These are phyloP conservation scores for Acipenser transmontanus DNA, from an alignment of 2,797 vertebrate genomes.

Conservation along the genomic window DNA sequence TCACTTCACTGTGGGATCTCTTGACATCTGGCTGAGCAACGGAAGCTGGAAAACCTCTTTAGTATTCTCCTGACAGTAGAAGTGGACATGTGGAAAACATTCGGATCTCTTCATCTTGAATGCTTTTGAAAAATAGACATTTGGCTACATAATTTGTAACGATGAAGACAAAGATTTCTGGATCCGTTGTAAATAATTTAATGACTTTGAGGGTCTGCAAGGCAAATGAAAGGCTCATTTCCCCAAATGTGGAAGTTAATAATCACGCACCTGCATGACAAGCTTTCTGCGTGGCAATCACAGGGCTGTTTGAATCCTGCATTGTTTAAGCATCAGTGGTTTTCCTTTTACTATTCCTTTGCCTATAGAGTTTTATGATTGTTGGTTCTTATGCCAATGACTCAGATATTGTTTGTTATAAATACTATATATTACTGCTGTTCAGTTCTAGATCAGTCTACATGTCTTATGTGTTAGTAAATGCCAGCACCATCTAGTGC, in stretches of 20 bases:
- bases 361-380: too few relatives aligned
- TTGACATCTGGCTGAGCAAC: slow-evolving; percentile 82
- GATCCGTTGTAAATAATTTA: slow-evolving; percentile 54
- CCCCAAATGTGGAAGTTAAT: slow-evolving; percentile 32
- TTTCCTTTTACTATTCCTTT: too few relatives aligned
- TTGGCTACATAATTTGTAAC: slow-evolving; percentile 61
- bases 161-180: slow-evolving; percentile 61
- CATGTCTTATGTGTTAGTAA: too few relatives aligned
- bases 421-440: too few relatives aligned
- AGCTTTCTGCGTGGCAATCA: slow-evolving; percentile 4
- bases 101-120: slow-evolving; percentile 75
- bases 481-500: too few relatives aligned
- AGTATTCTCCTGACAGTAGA: slow-evolving; percentile 84
- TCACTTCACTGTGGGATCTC: slow-evolving; percentile 69
- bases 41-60: slow-evolving; percentile 87
- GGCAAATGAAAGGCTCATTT: slow-evolving; percentile 40
- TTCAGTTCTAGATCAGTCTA: too few relatives aligned
- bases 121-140: slow-evolving; percentile 64
- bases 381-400: too few relatives aligned
- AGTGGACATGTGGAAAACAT: slow-evolving; percentile 89
- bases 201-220: slow-evolving; percentile 31
- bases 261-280: slow-evolving; percentile 37
- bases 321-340: too few relatives aligned
- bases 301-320: background rate
- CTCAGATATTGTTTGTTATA: too few relatives aligned